Base-by-base conservation (phyloP, 1,140 invertebrate genomes). In the Drosophila repletoides region DNA sequence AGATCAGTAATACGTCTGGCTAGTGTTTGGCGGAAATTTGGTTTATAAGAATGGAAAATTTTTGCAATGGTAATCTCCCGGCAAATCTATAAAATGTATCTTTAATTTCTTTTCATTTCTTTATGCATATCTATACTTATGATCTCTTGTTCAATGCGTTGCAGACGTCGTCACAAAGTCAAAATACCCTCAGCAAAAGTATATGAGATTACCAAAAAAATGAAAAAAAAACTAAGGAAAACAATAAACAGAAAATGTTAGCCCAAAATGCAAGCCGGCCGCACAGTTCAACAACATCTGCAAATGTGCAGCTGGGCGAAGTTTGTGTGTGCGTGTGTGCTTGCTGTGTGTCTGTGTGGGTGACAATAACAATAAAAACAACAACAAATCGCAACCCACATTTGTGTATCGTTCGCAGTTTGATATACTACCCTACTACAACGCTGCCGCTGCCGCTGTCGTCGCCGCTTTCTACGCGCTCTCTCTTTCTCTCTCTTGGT, bases 341-440 rank as follows among this genome's bases (percentile, higher is more conserved):
- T n/a, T n/a, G n/a, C n/a, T 6, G 40, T 43, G 26, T 58, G 9
- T 22, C 14, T 33, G 55, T 48, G 56, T 67, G 58, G 56, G 63
- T 66, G 63, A 43, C 46, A 51, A 60, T 36, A 59, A 58, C 38
- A 34, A 38, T 29, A 46, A 56, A 33, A 65, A 58, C 41, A 56
- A 21, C 14, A 12, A 26, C 26, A 48, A 63, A 48, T 68, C 43
- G 55, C 79, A 84, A 84, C 79, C 79, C 79, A 84, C 74, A 84
- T 84, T 84, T 70, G 71, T 73, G 72, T 51, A 72, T 51, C 56
- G 46, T 51, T 67, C 61, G 55, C 72, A 72, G 69, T 75, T 69
- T 84, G 79, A 86, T 84, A 84, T 84, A 84, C 79, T 84, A 84
- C 79, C 79, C 79, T 83, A 83, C 77, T 84, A 83, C 63, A 60